Evolutionary conservation across 2,888 invertebrate genomes (phyloP), one percentile per base, ranked within the genome.

Genomic region (Tupiocoris notatus): DNA sequence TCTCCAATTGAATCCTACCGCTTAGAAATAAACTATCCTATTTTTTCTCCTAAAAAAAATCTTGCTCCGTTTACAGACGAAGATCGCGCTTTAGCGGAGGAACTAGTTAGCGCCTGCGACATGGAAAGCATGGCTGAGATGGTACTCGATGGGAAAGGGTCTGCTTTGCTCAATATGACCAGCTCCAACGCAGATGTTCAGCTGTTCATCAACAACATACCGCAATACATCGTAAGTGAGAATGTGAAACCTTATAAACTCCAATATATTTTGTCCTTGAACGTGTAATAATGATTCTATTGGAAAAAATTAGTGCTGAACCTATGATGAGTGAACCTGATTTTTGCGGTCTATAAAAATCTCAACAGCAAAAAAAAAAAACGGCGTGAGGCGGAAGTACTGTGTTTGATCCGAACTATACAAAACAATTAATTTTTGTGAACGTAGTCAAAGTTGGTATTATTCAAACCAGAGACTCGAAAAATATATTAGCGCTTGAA

Each of bases 61-160:
- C n/a, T n/a, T n/a, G n/a, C n/a, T n/a, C n/a, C n/a, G n/a, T n/a
- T 39, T 39, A 61, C 23, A 75, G 75, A 75, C 22, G 64, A 24
- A 21, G 75, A 75, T 65, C 64, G 75, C 12, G 59, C 64, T 3
- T 7, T 24, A 7, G 79, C 77, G 0, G 77, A 78, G 18, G 65
- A 77, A 20, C 62, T 78, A 16, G 77, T 80, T 23, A 88, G 89
- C 81, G 86, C 87, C 79, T 91, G 93, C 7, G 94, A 94, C 82
- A 91, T 96, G 90, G 95, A 95, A 83, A 92, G 93, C 85, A 86
- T 97, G 82, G 96, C 96, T 23, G 89, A 92, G 70, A 86, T 96
- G 81, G 95, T 97, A 16, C 86, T 97, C 21, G 93, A 92, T 81
- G 96, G 96, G 1, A 92, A 95, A 82, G 96, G 96, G 0, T 86